Evolutionary conservation across 1,140 invertebrate species (phyloP), one percentile per base, ranked within the genome.

Genomic region (Amyelois transitella): DNA sequence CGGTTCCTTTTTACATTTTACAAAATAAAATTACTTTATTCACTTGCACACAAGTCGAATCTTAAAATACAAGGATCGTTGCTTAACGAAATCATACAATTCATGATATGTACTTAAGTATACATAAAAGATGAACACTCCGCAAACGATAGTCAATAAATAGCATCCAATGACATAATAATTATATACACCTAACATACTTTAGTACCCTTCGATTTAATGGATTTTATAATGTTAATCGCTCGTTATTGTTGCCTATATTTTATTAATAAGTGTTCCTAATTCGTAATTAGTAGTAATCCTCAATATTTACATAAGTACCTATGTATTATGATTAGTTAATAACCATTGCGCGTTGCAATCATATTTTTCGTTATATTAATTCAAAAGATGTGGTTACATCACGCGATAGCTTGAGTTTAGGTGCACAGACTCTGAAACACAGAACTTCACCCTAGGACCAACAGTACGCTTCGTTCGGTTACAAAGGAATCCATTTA

Each of bases 201-300:
- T 82, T 85, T 83, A 86, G 83, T 86, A 86, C 83, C 83, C 81
- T 85, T 86, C 69, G 71, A 82, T 80, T 86, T 81, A 81, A 84
- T 83, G 81, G 73, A 83, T 84, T 81, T 74, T 73, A 71, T 73
- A 73, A 77, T 75, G 65, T 81, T 83, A 81, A 64, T 73, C 72
- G 74, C 76, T 75, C 71, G 74, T 81, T 84, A 75, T 69, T 80
- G 64, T 75, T 76, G 66, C 81, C 74, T 83, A 81, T 74, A 56
- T 53, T 70, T 76, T 75, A 78, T 65, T 58, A 62, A 75, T 78
- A 82, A 75, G 67, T 69, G 67, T 78, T 71, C 75, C 75, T 81
- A 79, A 55, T 63, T 73, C 76, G 66, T 74, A 81, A 68, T 67
- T 72, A 75, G 72, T 77, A 44, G 65, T 73, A 69, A 75, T 72